Evolutionary conservation across 2,888 invertebrate species (phyloP).

Genomic region (Diaphora mendica): DNA sequence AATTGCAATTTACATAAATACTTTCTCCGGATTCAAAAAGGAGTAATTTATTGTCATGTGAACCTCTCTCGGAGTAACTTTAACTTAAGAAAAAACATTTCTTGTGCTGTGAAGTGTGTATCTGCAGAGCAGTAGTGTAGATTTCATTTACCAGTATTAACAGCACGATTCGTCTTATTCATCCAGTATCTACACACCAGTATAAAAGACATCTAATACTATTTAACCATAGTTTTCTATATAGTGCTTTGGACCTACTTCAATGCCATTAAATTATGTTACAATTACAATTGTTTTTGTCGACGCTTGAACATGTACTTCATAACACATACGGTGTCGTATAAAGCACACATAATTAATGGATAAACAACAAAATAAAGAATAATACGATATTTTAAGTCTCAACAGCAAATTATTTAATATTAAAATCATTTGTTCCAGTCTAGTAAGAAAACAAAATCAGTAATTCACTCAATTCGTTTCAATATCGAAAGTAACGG

Average conservation of each 20-base stretch:
- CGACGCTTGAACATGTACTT: neutral
- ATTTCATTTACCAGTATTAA: too few relatives aligned
- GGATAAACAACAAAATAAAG: neutral
- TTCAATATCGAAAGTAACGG: slow-evolving; percentile 39
- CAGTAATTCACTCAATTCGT: slow-evolving; percentile 33
- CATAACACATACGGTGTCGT: neutral
- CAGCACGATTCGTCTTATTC: neutral
- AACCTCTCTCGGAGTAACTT: neutral
- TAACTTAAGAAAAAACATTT: neutral
- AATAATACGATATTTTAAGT: neutral
- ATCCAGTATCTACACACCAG: neutral
- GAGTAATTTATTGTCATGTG: neutral
- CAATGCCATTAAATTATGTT: neutral
- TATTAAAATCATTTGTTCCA: slow-evolving; percentile 33
- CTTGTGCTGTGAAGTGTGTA: neutral
- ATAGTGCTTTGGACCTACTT: too few relatives aligned
- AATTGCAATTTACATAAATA: slow-evolving; percentile 1
- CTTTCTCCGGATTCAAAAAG: slow-evolving; percentile 1
- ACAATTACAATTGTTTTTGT: neutral
- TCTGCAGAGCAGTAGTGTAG: too few relatives aligned
- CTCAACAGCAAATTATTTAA: neutral
- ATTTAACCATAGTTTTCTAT: neutral
- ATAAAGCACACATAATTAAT: neutral
- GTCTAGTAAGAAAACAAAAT: slow-evolving; percentile 32
- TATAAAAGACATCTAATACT: neutral